Evolutionary conservation across 2,113 vertebrate genomes (phyloP).

Genomic region (Eurystomus gularis): DNA sequence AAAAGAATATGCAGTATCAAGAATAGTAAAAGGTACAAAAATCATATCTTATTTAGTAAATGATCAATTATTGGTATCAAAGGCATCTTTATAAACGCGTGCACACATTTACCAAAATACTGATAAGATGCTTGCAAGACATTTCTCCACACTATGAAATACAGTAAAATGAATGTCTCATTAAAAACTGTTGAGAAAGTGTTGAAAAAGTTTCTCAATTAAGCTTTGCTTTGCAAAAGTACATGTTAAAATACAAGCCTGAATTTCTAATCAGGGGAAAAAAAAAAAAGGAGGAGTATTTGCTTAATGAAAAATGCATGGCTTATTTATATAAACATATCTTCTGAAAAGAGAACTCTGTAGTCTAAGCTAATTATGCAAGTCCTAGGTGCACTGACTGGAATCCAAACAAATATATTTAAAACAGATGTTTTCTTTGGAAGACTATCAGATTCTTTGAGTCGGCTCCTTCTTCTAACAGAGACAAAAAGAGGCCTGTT

Average conservation of each 20-base stretch:
- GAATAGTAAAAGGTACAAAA: not conserved
- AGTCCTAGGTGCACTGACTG: slow-evolving; percentile 57
- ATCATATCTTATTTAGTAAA: not conserved
- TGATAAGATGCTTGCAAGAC: not conserved
- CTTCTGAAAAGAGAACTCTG: slow-evolving; percentile 74
- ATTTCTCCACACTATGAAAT: not conserved
- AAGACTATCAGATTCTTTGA: slow-evolving; percentile 52
- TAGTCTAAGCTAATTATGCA: slow-evolving; percentile 74
- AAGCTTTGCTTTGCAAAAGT: slow-evolving; percentile 33
- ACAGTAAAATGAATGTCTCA: not conserved
- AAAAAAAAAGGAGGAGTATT: not conserved
- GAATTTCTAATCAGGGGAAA: not conserved
- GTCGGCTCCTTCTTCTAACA: slow-evolving; percentile 60
- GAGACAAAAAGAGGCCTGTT: slow-evolving; percentile 43
- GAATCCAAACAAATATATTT: slow-evolving; percentile 76
- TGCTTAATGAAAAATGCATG: slow-evolving; percentile 71
- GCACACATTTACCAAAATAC: not conserved
- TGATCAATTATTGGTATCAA: not conserved
- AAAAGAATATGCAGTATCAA: not conserved
- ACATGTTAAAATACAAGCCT: slow-evolving; percentile 3
- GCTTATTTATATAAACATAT: slow-evolving; percentile 69
- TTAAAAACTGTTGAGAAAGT: not conserved
- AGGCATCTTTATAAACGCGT: not conserved
- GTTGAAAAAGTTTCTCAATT: not conserved
- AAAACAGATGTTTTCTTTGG: slow-evolving; percentile 78